A percentile compares a stretch with the other conserved stretches of the same genome.
These are phyloP conservation scores for Capreolus pygargus DNA, from an alignment of 2,113 vertebrate genomes.

Conservation along the genomic window DNA sequence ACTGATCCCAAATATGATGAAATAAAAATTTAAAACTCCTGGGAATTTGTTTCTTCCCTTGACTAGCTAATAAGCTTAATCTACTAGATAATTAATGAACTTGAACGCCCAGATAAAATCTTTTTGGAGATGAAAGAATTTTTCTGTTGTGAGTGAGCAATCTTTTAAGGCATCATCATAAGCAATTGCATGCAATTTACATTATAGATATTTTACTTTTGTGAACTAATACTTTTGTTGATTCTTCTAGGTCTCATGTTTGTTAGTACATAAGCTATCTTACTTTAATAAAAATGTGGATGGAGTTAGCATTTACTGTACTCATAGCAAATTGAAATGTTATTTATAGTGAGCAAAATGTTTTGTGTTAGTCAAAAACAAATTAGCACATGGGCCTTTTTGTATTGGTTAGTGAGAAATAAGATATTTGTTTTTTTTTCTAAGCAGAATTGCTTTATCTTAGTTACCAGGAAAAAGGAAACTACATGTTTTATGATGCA, in stretches of 20 bases:
- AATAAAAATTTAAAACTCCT: conserved; percentile 14
- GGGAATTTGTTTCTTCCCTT: conserved; percentile 4
- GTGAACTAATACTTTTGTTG: not conserved
- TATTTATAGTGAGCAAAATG: not conserved
- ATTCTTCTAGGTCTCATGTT: not conserved
- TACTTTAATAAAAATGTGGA: conserved; percentile 29
- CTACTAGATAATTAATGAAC: not conserved
- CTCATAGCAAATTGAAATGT: not conserved
- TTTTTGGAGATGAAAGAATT: not conserved
- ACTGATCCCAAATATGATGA: not conserved
- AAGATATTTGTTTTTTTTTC: not conserved
- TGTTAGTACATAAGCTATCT: not conserved
- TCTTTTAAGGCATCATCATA: not conserved
- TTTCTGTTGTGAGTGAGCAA: not conserved
- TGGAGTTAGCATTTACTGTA: conserved; percentile 18
- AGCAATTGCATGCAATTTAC: not conserved
- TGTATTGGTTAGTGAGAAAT: not conserved
- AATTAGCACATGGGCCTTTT: not conserved
- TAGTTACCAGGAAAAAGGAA: not conserved
- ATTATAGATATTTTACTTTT: not conserved
- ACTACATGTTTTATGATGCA: not conserved
- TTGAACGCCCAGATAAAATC: not conserved
- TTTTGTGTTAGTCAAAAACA: not conserved
- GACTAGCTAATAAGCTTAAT: not conserved
- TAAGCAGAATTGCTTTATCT: not conserved